Base-by-base conservation (phyloP, 2,113 vertebrate genomes). In the Rhabdomys dilectus region DNA sequence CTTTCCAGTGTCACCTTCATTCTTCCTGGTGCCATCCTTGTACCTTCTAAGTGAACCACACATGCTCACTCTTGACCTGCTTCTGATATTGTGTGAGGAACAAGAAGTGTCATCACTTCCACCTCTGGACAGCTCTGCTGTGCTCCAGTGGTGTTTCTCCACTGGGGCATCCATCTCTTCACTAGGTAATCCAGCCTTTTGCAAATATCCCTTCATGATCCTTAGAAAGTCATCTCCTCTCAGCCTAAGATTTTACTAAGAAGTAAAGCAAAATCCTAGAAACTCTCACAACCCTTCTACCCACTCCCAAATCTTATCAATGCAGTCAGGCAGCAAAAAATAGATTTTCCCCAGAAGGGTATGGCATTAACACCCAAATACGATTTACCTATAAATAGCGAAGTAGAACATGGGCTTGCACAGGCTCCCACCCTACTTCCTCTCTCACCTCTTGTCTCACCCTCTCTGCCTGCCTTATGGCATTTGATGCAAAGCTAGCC, bases 261-360 rank as follows among this genome's bases (percentile, higher is more conserved):
- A 90, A 89, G 68, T 21, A 48, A 93, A 96, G 94, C 94, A 96
- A 95, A 96, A 96, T 93, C 95, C 95, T 96, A 95, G 91, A 96
- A 92, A 88, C 48, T 84, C 88, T 93, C 92, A 76, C 70, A 64
- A 16, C n/a, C 62, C 17, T 93, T 78, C 34, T 42, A 62, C 64
- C 76, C 53, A 76, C 60, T 22, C 68, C 64, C 2, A 84, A 94
- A 91, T 64, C 16, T 51, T 91, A 96, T 75, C 95, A 70, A 51
- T 80, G 84, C 0, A 84, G 84, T 29, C 95, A 89, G 53, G 73
- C 34, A 51, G 60, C 48, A 82, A 96, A 96, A 96, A 95, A 96
- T 82, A 96, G 91, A 51, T 66, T 72, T 76, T 89, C 73, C 92
- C 94, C 94, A 84, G 93, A 96, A 96, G 72, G 66, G 34, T 91